These are phyloP conservation scores for Epinotia ramella DNA, from an alignment of 2,888 invertebrate species.

Conservation along the genomic window DNA sequence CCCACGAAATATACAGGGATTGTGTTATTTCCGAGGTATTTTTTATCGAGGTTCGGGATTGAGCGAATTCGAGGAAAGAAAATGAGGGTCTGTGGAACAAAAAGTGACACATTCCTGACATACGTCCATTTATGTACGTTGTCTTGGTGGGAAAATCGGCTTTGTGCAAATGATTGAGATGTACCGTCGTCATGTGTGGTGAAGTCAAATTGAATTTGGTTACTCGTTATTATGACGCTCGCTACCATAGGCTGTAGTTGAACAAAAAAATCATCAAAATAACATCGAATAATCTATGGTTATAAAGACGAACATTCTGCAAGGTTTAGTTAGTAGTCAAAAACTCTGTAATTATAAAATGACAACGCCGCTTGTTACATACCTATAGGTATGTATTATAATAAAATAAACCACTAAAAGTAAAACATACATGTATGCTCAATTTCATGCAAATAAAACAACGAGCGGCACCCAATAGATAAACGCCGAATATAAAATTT, in stretches of 20 bases:
- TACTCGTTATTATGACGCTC: background rate
- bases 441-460: conserved; percentile 8
- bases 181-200: conserved; percentile 7
- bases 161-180: conserved; percentile 30
- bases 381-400: too few species aligned
- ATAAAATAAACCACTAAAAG: too few species aligned
- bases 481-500: conserved; percentile 6
- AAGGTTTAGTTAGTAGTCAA: too few species aligned
- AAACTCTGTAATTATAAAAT: too few species aligned
- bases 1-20: background rate
- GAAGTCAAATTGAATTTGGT: conserved; percentile 4
- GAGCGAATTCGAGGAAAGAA: conserved; percentile 30
- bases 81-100: conserved; percentile 38
- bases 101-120: conserved; percentile 39
- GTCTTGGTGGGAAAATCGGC: conserved; percentile 27
- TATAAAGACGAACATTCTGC: too few species aligned
- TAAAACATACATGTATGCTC: background rate
- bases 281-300: too few species aligned
- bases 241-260: background rate
- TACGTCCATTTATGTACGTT: conserved; percentile 29
- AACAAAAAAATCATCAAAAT: background rate
- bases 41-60: conserved; percentile 24
- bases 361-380: too few species aligned
- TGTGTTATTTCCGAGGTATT: conserved; percentile 22
- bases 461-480: conserved; percentile 10